Conservation (phyloP, 2,888 invertebrate genomes). For the Prenolepis imparis region DNA sequence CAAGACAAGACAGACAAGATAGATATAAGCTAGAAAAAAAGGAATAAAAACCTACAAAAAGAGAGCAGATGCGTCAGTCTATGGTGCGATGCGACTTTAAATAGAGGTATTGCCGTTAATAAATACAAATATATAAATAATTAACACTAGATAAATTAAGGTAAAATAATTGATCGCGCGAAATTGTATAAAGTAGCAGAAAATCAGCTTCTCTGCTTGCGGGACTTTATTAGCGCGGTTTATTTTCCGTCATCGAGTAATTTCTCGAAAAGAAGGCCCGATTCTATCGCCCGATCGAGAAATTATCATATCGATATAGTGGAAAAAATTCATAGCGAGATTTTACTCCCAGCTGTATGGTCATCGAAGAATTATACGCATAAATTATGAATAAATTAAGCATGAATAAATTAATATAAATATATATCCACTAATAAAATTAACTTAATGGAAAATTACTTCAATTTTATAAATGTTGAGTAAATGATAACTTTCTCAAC, state of each 20-base stretch:
- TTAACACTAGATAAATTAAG: conserved; percentile 58
- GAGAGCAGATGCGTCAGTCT: conserved; percentile 27
- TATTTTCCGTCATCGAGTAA: neutral
- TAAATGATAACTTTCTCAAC: conserved; percentile 7
- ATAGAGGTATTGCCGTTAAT: conserved; percentile 69
- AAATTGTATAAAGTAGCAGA: neutral
- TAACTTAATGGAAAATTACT: neutral
- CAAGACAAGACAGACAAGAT: conserved; percentile 25
- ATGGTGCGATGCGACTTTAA: conserved; percentile 56
- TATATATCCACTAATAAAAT: neutral
- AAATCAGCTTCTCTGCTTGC: conserved; percentile 16
- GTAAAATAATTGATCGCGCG: neutral
- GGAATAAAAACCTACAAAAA: conserved; percentile 4
- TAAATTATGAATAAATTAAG: neutral
- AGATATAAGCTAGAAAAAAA: conserved; percentile 27
- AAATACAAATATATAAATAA: conserved; percentile 77
- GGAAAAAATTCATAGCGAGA: neutral
- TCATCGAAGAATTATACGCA: neutral
- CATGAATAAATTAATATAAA: too few relatives aligned
- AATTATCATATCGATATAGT: neutral
- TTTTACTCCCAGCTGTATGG: neutral
- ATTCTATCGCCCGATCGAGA: conserved; percentile 3
- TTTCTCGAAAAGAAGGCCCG: neutral
- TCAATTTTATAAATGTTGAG: neutral
- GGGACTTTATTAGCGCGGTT: neutral